Conservation (phyloP, 2,113 vertebrate genomes). For the Sinocyclocheilus maitianheensis region DNA sequence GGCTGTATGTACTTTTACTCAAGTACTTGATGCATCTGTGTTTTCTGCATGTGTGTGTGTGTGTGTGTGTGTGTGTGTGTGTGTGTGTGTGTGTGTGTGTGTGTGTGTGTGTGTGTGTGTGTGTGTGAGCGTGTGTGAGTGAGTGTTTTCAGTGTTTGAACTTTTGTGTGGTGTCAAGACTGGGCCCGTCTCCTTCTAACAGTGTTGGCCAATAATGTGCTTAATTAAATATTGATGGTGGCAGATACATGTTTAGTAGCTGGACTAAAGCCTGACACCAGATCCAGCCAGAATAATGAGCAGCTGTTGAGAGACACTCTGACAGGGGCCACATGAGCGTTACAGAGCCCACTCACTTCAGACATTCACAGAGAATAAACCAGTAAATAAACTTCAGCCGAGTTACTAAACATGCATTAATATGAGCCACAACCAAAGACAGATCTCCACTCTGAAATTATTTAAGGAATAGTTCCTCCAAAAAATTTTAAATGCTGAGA, state of each 20-base stretch:
- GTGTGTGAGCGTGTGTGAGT: too few relatives aligned
- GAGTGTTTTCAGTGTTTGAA: constrained; percentile 21
- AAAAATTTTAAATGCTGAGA: background rate
- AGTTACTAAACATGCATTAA: constrained; percentile 1
- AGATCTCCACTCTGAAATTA: background rate
- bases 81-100: too few relatives aligned
- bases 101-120: too few relatives aligned
- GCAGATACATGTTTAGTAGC: constrained; percentile 78
- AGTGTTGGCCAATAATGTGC: constrained; percentile 78
- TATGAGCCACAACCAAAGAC: background rate
- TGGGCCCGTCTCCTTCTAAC: constrained; percentile 73
- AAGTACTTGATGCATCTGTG: too few relatives aligned
- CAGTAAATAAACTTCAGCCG: constrained; percentile 63
- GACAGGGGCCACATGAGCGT: constrained; percentile 24
- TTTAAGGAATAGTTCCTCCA: background rate
- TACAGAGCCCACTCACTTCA: constrained; percentile 53
- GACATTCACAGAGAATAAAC: constrained; percentile 69
- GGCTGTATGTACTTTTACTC: too few relatives aligned
- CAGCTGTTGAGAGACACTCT: constrained; percentile 76
- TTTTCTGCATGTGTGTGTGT: background rate
- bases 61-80: background rate
- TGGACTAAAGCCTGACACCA: constrained; percentile 75
- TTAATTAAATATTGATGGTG: constrained; percentile 81
- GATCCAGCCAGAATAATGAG: constrained; percentile 78
- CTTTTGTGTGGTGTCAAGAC: constrained; percentile 70